Evolutionary conservation across 2,113 vertebrate genomes (phyloP).

Genomic region (Nerophis ophidion): DNA sequence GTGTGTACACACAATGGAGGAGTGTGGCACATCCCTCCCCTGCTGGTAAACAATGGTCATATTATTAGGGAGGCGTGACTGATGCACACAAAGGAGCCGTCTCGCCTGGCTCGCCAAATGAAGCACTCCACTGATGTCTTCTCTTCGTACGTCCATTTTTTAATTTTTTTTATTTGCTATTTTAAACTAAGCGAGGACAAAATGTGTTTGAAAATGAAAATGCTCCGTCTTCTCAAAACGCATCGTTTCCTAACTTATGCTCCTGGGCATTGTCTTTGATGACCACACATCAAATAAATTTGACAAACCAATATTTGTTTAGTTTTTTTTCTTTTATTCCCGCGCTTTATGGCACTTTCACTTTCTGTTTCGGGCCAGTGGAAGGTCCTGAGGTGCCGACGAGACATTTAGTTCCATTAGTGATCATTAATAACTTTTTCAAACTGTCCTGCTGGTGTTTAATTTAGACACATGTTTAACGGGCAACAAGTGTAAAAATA

Average conservation of each 20-base stretch:
- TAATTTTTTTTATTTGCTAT: constrained; percentile 51
- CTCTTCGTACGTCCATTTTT: constrained; percentile 38
- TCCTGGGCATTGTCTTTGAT: constrained; percentile 88
- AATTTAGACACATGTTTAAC: no score
- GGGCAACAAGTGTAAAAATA: no score
- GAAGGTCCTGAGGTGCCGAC: no score
- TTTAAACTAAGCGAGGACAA: constrained; percentile 63
- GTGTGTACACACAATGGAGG: constrained; percentile 42
- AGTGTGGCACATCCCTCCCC: constrained; percentile 22
- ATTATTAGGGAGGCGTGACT: constrained; percentile 24
- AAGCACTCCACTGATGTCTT: constrained; percentile 59
- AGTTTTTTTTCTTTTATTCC: background rate
- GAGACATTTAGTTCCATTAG: no score
- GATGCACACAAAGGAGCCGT: constrained; percentile 26
- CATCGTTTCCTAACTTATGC: constrained; percentile 76
- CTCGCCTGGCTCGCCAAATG: constrained; percentile 44
- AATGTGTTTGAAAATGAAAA: constrained; percentile 66
- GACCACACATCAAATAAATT: constrained; percentile 80
- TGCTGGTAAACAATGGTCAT: constrained; percentile 42
- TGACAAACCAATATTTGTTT: constrained; percentile 65
- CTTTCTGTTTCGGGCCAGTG: no score
- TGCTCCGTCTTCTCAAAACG: constrained; percentile 68
- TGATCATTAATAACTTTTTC: no score
- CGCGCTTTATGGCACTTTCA: no score
- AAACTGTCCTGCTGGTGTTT: no score